These are phyloP conservation scores for Scomber colias DNA, from an alignment of 2,113 vertebrate genomes.

Conservation along the genomic window DNA sequence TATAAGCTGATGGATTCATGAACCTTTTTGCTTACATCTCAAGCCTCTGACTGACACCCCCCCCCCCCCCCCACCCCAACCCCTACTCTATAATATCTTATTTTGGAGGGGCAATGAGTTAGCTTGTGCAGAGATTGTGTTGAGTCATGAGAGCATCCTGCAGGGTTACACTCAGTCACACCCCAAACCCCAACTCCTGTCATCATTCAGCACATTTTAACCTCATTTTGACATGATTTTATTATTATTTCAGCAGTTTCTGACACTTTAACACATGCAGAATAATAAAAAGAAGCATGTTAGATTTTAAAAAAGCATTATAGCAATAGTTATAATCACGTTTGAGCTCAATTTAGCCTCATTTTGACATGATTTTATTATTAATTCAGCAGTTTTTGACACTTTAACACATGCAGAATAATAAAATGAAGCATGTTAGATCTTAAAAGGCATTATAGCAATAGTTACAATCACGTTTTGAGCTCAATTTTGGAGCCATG, in stretches of 20 bases:
- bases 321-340: fast-evolving
- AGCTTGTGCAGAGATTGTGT: no score
- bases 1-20: no score
- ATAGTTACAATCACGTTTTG: fast-evolving
- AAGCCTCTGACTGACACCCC: no score
- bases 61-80: no score
- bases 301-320: fast-evolving
- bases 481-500: fast-evolving
- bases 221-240: fast-evolving
- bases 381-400: fast-evolving
- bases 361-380: fast-evolving
- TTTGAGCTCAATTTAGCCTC: neutral
- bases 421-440: neutral
- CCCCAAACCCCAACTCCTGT: no score
- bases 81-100: no score
- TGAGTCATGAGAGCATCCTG: no score
- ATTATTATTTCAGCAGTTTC: fast-evolving
- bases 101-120: no score
- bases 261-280: neutral
- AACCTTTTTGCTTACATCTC: no score
- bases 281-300: neutral
- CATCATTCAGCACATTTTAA: neutral
- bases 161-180: no score
- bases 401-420: neutral
- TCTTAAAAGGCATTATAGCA: fast-evolving